phyloP scores from a whole-genome alignment of 2,113 vertebrate species.

The Macquaria australasica region DNA sequence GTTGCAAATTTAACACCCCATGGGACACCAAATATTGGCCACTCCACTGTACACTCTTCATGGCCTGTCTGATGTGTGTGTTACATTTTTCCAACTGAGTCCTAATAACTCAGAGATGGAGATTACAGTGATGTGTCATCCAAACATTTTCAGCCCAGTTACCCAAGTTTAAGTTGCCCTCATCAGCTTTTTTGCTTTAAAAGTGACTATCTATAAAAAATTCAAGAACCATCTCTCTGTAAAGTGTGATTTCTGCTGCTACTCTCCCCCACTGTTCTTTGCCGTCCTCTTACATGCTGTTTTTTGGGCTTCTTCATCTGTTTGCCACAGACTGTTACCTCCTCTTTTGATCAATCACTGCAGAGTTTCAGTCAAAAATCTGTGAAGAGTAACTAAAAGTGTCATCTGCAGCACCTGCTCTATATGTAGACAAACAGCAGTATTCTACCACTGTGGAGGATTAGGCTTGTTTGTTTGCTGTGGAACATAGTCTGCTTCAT shows the following conservation, averaged over 20 bases:
- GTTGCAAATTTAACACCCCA: not conserved
- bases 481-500: not conserved
- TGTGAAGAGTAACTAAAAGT: not conserved
- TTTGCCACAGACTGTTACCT: not conserved
- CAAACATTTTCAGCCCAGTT: not conserved
- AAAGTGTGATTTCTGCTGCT: not conserved
- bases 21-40: not conserved
- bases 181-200: not conserved
- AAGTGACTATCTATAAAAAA: not conserved
- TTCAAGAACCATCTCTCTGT: not conserved
- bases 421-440: not conserved
- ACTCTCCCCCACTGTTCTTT: not conserved
- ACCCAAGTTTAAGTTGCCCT: not conserved
- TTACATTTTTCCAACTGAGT: not conserved
- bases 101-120: not conserved
- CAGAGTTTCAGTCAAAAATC: conserved; percentile 19
- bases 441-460: not conserved
- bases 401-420: not conserved
- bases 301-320: not conserved
- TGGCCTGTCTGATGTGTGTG: conserved; percentile 1
- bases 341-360: conserved; percentile 2
- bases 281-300: not conserved
- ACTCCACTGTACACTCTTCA: not conserved
- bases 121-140: not conserved
- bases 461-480: not conserved